Evolutionary conservation across 2,113 vertebrate genomes (phyloP).

Genomic region (Saccopteryx bilineata): DNA sequence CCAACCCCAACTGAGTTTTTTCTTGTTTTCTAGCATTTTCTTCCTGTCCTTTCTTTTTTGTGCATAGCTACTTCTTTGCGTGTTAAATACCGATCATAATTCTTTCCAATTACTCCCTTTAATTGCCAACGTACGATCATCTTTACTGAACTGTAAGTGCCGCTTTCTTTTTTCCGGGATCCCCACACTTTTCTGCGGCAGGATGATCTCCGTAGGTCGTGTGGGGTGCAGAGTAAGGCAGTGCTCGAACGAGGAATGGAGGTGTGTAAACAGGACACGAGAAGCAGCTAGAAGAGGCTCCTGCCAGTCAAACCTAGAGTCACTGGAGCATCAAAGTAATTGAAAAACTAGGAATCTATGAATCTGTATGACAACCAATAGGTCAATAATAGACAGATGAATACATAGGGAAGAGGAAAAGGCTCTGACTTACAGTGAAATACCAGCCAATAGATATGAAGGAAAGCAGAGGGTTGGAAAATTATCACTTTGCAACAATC

Average conservation of each 20-base stretch:
- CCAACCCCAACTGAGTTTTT: neutral
- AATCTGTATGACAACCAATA: neutral
- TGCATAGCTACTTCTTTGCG: neutral
- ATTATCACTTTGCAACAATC: neutral
- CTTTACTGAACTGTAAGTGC: neutral
- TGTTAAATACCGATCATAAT: neutral
- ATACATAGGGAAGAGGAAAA: neutral
- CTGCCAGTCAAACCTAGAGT: neutral
- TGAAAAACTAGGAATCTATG: neutral
- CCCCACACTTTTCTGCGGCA: neutral
- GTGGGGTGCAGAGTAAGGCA: neutral
- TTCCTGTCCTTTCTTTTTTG: neutral
- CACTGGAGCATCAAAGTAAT: neutral
- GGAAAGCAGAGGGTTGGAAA: neutral
- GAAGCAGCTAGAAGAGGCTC: neutral
- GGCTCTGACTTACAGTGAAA: neutral
- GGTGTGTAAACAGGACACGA: neutral
- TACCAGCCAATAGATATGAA: neutral
- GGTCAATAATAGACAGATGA: neutral
- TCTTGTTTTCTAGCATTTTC: slow-evolving; percentile 11
- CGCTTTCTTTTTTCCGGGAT: neutral
- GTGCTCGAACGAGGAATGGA: neutral
- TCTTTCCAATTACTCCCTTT: neutral
- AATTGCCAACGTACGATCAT: neutral
- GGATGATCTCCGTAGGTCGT: neutral